A percentile compares a stretch with the other conserved stretches of the same genome.
Conservation (phyloP, 2,797 vertebrate genomes). For the Sternarchorhynchus goeldii region DNA sequence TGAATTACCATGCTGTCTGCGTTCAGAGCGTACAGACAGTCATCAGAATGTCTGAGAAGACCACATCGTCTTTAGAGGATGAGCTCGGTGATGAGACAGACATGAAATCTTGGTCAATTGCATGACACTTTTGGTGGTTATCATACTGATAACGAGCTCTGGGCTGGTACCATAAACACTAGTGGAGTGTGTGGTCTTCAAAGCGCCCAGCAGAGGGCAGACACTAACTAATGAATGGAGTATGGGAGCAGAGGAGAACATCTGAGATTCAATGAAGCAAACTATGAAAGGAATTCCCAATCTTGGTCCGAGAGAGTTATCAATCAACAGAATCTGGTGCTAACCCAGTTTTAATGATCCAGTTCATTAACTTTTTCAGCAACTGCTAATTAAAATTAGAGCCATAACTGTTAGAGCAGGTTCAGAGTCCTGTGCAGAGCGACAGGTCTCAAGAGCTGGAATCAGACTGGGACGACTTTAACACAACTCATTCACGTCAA, state of each 20-base stretch:
- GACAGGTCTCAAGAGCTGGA: no score
- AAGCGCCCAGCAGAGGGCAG: conserved; percentile 42
- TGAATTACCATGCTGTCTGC: neutral
- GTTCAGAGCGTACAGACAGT: neutral
- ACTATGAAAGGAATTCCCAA: no score
- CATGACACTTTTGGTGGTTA: neutral
- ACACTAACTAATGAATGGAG: conserved; percentile 4
- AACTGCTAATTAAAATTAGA: no score
- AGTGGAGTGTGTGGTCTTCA: neutral
- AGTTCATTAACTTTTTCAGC: no score
- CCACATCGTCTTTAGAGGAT: neutral
- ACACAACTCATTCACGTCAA: no score
- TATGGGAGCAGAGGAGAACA: neutral
- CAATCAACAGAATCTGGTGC: no score
- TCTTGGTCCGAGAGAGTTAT: no score
- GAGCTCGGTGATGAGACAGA: neutral
- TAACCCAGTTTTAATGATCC: no score
- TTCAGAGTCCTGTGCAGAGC: no score
- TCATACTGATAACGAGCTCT: neutral
- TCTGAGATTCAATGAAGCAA: neutral
- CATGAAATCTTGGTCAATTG: conserved; percentile 3
- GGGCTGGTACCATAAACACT: neutral
- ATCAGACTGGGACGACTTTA: no score
- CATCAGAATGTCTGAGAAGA: neutral
- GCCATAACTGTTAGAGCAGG: no score